Evolutionary conservation across 2,113 vertebrate genomes (phyloP).

Genomic region (Peromyscus maniculatus): DNA sequence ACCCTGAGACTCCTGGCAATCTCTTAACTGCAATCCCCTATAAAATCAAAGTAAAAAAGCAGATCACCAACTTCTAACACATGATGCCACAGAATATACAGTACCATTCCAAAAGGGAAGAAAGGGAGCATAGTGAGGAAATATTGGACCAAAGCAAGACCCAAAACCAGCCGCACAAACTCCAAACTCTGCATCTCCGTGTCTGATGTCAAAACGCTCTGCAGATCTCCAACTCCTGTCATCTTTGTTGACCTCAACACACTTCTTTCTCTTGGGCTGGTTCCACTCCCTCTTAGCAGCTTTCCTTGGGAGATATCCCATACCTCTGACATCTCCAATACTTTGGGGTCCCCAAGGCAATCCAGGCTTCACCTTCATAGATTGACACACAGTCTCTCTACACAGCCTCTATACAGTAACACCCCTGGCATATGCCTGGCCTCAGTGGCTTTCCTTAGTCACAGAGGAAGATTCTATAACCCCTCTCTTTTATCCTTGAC

Average conservation of each 20-base stretch:
- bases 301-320: neutral
- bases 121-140: neutral
- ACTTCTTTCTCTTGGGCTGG: neutral
- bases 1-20: neutral
- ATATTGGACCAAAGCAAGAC: neutral
- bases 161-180: neutral
- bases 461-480: neutral
- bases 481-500: neutral
- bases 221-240: neutral
- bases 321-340: neutral
- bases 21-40: neutral
- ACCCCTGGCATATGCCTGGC: neutral
- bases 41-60: neutral
- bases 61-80: neutral
- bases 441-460: neutral
- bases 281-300: neutral
- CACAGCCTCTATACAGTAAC: neutral
- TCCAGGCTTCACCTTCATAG: neutral
- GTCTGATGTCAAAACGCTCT: neutral
- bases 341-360: neutral
- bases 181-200: neutral
- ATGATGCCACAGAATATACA: neutral
- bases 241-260: neutral
- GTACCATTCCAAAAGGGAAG: neutral
- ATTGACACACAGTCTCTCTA: neutral